Evolutionary conservation across 1,140 invertebrate genomes (phyloP), one percentile per base, ranked within the genome.

Genomic region (Drosophila carrolli): DNA sequence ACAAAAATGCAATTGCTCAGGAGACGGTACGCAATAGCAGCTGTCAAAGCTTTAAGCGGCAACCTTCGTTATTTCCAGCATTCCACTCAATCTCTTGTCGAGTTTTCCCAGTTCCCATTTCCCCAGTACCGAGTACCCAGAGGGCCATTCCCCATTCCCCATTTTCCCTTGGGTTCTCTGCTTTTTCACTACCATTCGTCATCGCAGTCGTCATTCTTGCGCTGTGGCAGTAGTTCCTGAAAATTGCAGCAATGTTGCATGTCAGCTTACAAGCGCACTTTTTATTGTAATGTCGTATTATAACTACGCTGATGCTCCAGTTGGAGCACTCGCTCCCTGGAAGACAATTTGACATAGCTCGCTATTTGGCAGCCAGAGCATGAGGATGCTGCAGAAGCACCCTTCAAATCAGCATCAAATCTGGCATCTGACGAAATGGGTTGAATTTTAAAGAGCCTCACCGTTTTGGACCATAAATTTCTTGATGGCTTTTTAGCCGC

Each of bases 161-260:
- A 29, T 51, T 53, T 68, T 48, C 40, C 46, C 47, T 27, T 16
- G 10, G 61, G 61, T 5, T 10, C 43, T 29, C n/a, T 37, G 35
- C 55, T 46, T 47, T 61, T 66, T 10, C 32, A 29, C 75, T 48
- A 23, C 66, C 59, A 78, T 72, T 75, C 60, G 55, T 74, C 76
- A 76, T 76, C 54, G 41, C 47, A 75, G 54, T 58, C 51, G 57
- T 75, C 75, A 46, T 43, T 44, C 43, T 44, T 44, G 8, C 16
- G 58, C 53, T 48, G 47, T 41, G 13, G 43, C 56, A 71, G 71
- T 46, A 70, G 78, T 60, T 54, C 38, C 65, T 81, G 62, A 81
- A 86, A 88, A 88, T 82, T 89, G 74, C 77, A 81, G 84, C 84
- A 89, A 89, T 89, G 84, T 89, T 84, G 84, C 77, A 84, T 89